Evolutionary conservation across 2,888 invertebrate species (phyloP).

Genomic region (Bugulina stolonifera): DNA sequence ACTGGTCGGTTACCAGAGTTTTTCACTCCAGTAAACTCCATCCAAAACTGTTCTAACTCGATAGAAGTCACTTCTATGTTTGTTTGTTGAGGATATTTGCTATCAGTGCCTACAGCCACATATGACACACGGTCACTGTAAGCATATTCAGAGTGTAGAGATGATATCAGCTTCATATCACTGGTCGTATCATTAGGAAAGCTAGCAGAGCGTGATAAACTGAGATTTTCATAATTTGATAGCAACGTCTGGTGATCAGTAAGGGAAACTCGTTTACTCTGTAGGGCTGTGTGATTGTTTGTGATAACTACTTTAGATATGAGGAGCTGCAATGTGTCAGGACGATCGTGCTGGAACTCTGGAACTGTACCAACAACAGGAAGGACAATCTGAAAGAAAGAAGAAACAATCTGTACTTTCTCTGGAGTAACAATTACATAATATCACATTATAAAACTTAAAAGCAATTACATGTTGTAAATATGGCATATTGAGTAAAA

Average conservation of each 20-base stretch:
- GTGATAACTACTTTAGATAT: slow-evolving; percentile 70
- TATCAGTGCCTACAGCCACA: neutral
- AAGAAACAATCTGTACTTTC: too few species aligned
- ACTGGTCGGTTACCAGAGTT: slow-evolving; percentile 56
- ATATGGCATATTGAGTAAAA: too few species aligned
- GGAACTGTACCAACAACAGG: slow-evolving; percentile 65
- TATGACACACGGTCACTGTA: neutral
- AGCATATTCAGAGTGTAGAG: neutral
- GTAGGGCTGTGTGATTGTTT: slow-evolving; percentile 60
- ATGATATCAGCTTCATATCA: neutral
- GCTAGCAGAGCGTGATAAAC: slow-evolving; percentile 59
- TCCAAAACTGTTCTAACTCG: slow-evolving; percentile 78
- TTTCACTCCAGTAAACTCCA: slow-evolving; percentile 79
- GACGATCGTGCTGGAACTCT: slow-evolving; percentile 76
- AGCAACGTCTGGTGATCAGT: slow-evolving; percentile 49
- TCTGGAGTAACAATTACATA: too few species aligned
- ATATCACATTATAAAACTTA: too few species aligned
- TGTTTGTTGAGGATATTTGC: neutral
- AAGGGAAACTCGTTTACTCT: neutral
- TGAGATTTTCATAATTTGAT: slow-evolving; percentile 69
- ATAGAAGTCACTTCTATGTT: neutral
- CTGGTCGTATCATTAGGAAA: slow-evolving; percentile 37
- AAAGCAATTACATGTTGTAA: too few species aligned
- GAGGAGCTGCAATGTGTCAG: slow-evolving; percentile 77
- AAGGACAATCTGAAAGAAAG: slow-evolving; percentile 63